These are phyloP conservation scores for Phytoseiulus persimilis DNA, from an alignment of 2,888 invertebrate species.

Conservation along the genomic window DNA sequence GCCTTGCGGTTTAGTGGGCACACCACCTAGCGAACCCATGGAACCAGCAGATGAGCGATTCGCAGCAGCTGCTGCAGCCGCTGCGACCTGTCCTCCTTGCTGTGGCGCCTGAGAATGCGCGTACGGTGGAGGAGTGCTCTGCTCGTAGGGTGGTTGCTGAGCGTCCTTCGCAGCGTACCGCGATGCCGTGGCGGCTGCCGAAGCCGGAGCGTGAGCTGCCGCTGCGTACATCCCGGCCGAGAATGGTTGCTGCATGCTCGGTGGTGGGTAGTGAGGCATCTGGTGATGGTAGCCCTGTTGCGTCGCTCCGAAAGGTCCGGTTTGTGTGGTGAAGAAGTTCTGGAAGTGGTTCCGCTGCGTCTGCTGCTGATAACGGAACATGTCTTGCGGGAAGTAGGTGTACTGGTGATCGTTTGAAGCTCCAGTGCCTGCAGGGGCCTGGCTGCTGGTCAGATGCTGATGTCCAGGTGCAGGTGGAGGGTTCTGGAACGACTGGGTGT, in stretches of 20 bases:
- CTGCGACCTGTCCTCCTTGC: neutral
- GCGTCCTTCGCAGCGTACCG: constrained; percentile 22
- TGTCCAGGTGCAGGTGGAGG: constrained; percentile 34
- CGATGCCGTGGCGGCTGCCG: neutral
- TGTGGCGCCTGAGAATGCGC: constrained; percentile 20
- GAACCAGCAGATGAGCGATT: neutral
- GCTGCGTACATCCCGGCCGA: constrained; percentile 31
- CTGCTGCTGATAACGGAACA: constrained; percentile 31
- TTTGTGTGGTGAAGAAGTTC: neutral
- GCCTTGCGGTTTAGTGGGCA: constrained; percentile 7
- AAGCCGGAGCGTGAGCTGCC: neutral
- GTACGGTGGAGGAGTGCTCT: constrained; percentile 36
- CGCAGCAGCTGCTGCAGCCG: neutral
- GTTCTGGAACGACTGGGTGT: constrained; percentile 17
- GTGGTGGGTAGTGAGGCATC: constrained; percentile 23
- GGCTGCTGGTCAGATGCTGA: constrained; percentile 6
- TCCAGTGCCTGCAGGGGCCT: constrained; percentile 10
- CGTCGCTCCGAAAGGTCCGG: constrained; percentile 21
- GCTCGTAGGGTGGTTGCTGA: constrained; percentile 27
- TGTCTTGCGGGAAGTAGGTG: constrained; percentile 25
- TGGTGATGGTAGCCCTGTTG: constrained; percentile 21
- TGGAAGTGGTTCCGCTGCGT: constrained; percentile 22
- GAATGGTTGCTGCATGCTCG: neutral
- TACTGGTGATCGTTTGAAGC: constrained; percentile 23
- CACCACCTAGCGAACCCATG: constrained; percentile 27